These are phyloP conservation scores for Oscheius sp. DNA, from an alignment of 2,888 invertebrate species.

Conservation along the genomic window DNA sequence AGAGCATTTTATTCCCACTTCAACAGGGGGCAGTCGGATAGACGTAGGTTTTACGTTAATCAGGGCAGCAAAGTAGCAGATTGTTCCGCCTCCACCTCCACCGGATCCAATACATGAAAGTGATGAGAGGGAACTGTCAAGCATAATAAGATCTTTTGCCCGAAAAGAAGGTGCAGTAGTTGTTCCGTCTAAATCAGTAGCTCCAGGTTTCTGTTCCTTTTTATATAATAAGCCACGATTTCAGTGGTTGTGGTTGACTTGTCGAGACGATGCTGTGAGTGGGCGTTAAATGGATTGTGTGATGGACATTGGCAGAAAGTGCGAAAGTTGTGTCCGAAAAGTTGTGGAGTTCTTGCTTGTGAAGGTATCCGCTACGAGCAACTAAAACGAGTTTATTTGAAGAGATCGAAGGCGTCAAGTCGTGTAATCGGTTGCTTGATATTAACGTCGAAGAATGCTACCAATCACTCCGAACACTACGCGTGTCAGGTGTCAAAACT, in stretches of 20 bases:
- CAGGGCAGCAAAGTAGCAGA: not conserved
- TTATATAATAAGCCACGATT: not conserved
- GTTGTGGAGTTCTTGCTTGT: slow-evolving; percentile 49
- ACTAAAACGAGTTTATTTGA: slow-evolving; percentile 8
- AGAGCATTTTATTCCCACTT: too few species aligned
- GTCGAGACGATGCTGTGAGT: slow-evolving; percentile 48
- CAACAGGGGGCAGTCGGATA: too few species aligned
- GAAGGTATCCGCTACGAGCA: slow-evolving; percentile 40
- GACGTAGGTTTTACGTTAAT: not conserved
- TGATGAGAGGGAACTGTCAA: slow-evolving; percentile 9
- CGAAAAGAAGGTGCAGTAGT: not conserved
- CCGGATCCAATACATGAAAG: slow-evolving; percentile 25
- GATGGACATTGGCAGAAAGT: slow-evolving; percentile 52
- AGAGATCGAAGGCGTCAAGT: slow-evolving; percentile 49
- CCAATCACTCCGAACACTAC: slow-evolving; percentile 29
- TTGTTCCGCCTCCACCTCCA: slow-evolving; percentile 36
- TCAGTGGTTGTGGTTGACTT: not conserved
- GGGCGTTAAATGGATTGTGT: slow-evolving; percentile 55
- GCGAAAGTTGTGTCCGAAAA: slow-evolving; percentile 44
- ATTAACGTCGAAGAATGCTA: slow-evolving; percentile 53
- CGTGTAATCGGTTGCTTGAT: slow-evolving; percentile 46
- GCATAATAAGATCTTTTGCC: slow-evolving; percentile 17
- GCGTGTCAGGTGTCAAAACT: slow-evolving; percentile 23
- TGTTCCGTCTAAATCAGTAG: not conserved
- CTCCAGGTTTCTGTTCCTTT: not conserved